Evolutionary conservation across 2,888 invertebrate species (phyloP), one percentile per base, ranked within the genome.

Genomic region (Scaptomyza flava): DNA sequence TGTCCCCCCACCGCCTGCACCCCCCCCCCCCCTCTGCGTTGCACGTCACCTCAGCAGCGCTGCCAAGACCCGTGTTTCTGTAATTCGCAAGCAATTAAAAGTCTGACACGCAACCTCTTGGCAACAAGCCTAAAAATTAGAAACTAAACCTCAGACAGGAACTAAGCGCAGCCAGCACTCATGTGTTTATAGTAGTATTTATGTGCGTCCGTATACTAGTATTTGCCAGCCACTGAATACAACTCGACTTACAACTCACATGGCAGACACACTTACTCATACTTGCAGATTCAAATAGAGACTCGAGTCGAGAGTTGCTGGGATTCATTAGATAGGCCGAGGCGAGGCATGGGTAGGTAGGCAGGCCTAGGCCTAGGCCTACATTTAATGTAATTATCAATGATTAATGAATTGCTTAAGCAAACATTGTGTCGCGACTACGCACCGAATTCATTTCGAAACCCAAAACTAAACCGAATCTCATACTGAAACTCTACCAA

Each of bases 381-480:
- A 86, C 74, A 87, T 82, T 82, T 85, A 86, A 81, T 86, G 84
- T 84, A 88, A 88, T 89, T 89, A 84, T 86, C 88, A 79, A 77
- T 88, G 88, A 88, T 88, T 88, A 88, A 89, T 88, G 89, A 88
- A 86, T 89, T 88, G 79, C 69, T 88, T 72, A 72, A 53, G 77
- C 85, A 89, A 87, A 87, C 79, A 87, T 66, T 72, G 63, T 73
- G 78, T 69, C 60, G 69, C 74, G 74, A 58, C 60, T 62, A 45
- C 61, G 52, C 58, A 43, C 48, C 50, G 56, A 62, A 63, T 67
- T 67, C 47, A 33, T 47, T 60, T 60, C 56, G 36, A 51, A 57
- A 61, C 43, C 9, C 1, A 48, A 46, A 45, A 43, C 46, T 9
- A 14, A 47, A 23, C 12, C 34, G 23, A 48, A 36, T 17, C 62